phyloP scores from a whole-genome alignment of 2,888 invertebrate species.

The Acleris cristana region DNA sequence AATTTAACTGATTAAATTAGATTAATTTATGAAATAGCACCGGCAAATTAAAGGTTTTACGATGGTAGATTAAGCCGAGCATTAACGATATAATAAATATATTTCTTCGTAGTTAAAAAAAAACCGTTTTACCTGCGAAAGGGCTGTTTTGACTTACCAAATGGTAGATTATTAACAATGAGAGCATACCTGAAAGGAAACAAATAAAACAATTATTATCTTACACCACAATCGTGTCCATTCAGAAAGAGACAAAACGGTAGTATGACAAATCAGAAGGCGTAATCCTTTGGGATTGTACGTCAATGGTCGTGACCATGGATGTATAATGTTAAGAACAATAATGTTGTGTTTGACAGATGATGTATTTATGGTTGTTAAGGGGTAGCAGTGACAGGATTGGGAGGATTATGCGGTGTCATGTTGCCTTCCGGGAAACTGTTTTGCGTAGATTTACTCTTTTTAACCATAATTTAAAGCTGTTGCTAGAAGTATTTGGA shows the following conservation, averaged over 20 bases:
- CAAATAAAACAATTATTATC: conserved; percentile 27
- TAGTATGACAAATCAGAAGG: conserved; percentile 27
- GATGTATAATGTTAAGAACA: conserved; percentile 6
- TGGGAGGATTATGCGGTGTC: conserved; percentile 39
- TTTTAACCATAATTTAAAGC: too few relatives aligned
- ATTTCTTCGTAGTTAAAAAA: background rate
- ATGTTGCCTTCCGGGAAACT: conserved; percentile 32
- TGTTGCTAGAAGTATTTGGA: too few relatives aligned
- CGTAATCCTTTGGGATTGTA: conserved; percentile 26
- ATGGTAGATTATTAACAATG: conserved; percentile 30
- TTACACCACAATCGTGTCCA: conserved; percentile 8
- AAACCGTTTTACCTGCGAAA: conserved; percentile 18
- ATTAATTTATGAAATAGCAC: conserved; percentile 14
- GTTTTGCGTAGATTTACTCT: conserved; percentile 17
- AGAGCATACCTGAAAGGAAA: conserved; percentile 29
- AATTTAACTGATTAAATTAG: conserved; percentile 15
- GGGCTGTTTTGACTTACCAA: conserved; percentile 31
- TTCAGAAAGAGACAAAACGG: conserved; percentile 21
- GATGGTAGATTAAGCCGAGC: background rate
- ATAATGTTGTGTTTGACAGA: conserved; percentile 20
- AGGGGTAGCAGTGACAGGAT: conserved; percentile 56
- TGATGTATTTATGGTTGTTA: conserved; percentile 34
- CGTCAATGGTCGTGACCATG: conserved; percentile 14
- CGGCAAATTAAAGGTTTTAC: background rate
- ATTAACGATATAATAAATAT: background rate